A percentile compares a stretch with the other conserved stretches of the same genome.
Evolutionary conservation across 2,888 invertebrate species (phyloP).

Genomic region (Parochlus steinenii): DNA sequence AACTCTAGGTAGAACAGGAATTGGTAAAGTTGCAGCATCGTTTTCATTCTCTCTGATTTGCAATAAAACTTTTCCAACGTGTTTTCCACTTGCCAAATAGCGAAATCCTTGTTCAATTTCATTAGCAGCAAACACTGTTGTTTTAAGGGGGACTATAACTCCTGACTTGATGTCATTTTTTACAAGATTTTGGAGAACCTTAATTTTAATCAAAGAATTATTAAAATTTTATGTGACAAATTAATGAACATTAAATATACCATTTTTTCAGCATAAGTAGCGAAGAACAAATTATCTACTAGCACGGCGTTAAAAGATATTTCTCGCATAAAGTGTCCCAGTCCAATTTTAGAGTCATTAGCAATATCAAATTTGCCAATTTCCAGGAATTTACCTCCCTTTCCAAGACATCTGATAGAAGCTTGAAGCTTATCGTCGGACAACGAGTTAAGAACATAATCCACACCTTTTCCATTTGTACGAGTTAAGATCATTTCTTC

Average conservation of each 20-base stretch:
- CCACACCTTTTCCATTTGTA: conserved; percentile 77
- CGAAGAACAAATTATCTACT: conserved; percentile 48
- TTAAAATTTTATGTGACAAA: conserved; percentile 2
- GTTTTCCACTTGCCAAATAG: conserved; percentile 50
- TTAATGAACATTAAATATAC: conserved; percentile 13
- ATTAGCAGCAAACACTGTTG: conserved; percentile 42
- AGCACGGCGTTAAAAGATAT: conserved; percentile 62
- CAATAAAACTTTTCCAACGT: conserved; percentile 55
- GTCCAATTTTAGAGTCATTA: conserved; percentile 42
- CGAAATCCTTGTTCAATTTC: conserved; percentile 58
- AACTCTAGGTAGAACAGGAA: conserved; percentile 21
- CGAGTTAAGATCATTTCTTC: conserved; percentile 65
- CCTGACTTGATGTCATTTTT: conserved; percentile 46
- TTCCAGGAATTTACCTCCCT: conserved; percentile 56
- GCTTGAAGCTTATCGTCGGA: conserved; percentile 79
- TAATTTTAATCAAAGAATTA: conserved; percentile 7
- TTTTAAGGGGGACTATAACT: conserved; percentile 48
- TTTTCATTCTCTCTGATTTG: conserved; percentile 23
- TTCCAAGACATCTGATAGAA: conserved; percentile 42
- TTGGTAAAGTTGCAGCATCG: conserved; percentile 20
- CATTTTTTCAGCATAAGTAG: conserved; percentile 34
- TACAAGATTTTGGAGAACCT: conserved; percentile 36
- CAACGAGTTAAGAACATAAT: conserved; percentile 79
- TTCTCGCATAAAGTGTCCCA: conserved; percentile 53
- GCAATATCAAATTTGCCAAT: conserved; percentile 75